Conservation (phyloP, 1,140 invertebrate genomes). For the Zaprionus kolodkinae region DNA sequence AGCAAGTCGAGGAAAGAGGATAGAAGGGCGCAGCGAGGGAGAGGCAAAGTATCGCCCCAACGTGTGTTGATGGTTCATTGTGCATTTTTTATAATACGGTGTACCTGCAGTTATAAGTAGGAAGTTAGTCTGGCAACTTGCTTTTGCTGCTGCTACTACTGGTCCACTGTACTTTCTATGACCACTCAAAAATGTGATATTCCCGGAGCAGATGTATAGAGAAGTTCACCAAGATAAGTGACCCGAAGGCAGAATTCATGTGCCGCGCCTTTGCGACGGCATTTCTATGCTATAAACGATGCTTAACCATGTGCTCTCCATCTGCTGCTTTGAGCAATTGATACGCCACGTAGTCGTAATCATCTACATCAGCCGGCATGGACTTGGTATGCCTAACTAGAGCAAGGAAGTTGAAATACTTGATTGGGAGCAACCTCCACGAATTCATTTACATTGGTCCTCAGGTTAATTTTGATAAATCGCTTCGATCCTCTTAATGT, state of each 20-base stretch:
- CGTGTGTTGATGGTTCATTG: conserved; percentile 67
- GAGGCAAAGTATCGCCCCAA: conserved; percentile 12
- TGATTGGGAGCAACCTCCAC: conserved; percentile 32
- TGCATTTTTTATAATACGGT: conserved; percentile 74
- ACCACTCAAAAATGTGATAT: background rate
- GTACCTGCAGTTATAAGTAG: conserved; percentile 56
- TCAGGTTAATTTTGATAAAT: conserved; percentile 84
- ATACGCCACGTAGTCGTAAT: conserved; percentile 20
- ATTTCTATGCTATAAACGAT: conserved; percentile 3
- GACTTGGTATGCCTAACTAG: too few relatives aligned
- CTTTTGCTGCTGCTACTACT: background rate
- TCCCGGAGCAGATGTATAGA: background rate
- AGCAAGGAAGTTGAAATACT: conserved; percentile 22
- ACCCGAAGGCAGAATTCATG: background rate
- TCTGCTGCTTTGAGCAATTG: background rate
- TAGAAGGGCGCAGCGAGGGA: background rate
- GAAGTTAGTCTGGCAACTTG: conserved; percentile 28
- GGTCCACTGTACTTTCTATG: background rate
- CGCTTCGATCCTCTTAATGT: conserved; percentile 81
- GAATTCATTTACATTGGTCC: conserved; percentile 73
- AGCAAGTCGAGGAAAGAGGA: background rate
- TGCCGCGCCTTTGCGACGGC: background rate
- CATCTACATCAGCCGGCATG: background rate
- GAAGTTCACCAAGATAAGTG: background rate
- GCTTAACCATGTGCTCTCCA: background rate